These are phyloP conservation scores for Anthopleura xanthogrammica DNA, from an alignment of 92 coral and sea anemone species.

Conservation along the genomic window DNA sequence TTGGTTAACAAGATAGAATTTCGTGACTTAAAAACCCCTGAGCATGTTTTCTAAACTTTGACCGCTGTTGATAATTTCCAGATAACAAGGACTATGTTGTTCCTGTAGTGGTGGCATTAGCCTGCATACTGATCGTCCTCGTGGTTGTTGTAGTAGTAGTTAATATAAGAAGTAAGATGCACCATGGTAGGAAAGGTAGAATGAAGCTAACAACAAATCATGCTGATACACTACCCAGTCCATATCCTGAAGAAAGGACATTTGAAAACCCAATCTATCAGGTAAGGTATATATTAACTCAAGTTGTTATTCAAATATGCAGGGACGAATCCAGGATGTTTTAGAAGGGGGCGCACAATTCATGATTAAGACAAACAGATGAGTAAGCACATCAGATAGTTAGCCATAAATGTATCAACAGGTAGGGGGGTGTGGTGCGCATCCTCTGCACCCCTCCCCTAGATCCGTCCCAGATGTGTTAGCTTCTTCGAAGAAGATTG, in stretches of 20 bases:
- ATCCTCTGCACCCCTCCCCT: too few species aligned
- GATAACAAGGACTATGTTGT: constrained; percentile 23
- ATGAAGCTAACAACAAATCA: constrained; percentile 66
- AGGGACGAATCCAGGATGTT: too few species aligned
- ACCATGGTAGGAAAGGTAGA: background rate
- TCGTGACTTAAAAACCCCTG: too few species aligned
- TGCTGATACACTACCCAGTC: constrained; percentile 56
- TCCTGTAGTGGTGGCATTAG: constrained; percentile 34
- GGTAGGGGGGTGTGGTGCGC: too few species aligned
- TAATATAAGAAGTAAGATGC: constrained; percentile 13
- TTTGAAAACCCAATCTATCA: constrained; percentile 88
- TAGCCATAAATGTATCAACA: too few species aligned
- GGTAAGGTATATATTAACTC: constrained; percentile 21
- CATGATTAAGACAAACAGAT: too few species aligned
- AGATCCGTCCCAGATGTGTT: too few species aligned
- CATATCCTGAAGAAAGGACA: constrained; percentile 68
- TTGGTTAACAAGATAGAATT: too few species aligned
- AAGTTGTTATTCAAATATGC: too few species aligned
- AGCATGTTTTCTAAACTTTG: background rate
- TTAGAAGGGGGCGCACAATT: too few species aligned
- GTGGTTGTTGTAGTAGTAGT: constrained; percentile 37
- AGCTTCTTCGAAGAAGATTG: too few species aligned
- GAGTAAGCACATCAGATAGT: too few species aligned
- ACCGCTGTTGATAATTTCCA: background rate
- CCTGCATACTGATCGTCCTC: constrained; percentile 29